Conservation (phyloP, 2,888 invertebrate species). For the Drosophila ezoana region DNA sequence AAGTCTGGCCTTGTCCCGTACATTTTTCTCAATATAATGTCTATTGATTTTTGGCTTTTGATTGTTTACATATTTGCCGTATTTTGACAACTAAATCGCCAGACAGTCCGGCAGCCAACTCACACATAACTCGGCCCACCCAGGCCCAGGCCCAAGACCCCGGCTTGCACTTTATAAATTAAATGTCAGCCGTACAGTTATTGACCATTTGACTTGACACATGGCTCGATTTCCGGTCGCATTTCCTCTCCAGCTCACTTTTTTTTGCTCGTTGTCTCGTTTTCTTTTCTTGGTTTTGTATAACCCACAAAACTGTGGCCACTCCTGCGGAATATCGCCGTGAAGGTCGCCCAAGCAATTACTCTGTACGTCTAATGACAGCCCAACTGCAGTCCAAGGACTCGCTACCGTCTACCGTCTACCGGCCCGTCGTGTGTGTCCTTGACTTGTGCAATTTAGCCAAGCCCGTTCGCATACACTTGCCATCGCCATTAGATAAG, state of each 20-base stretch:
- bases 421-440: conserved; percentile 31
- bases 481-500: conserved; percentile 15
- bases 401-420: conserved; percentile 32
- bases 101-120: conserved; percentile 56
- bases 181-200: conserved; percentile 66
- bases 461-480: conserved; percentile 24
- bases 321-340: conserved; percentile 62
- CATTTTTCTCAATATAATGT: conserved; percentile 48
- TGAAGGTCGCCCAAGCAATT: conserved; percentile 73
- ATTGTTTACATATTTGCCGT: conserved; percentile 70
- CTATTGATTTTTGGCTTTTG: conserved; percentile 52
- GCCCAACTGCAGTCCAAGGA: conserved; percentile 45
- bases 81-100: conserved; percentile 79
- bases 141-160: conserved; percentile 22
- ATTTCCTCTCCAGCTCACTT: conserved; percentile 26
- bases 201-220: conserved; percentile 61
- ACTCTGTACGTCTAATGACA: conserved; percentile 49
- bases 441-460: conserved; percentile 70
- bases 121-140: conserved; percentile 39
- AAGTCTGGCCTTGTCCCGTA: conserved; percentile 54
- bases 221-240: conserved; percentile 58
- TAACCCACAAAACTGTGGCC: conserved; percentile 71
- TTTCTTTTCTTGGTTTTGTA: conserved; percentile 40
- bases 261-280: neutral
- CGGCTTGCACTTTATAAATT: conserved; percentile 65